A percentile compares a stretch with the other conserved stretches of the same genome.
These are phyloP conservation scores for Salticus scenicus DNA, from an alignment of 2,888 invertebrate genomes.

Conservation along the genomic window DNA sequence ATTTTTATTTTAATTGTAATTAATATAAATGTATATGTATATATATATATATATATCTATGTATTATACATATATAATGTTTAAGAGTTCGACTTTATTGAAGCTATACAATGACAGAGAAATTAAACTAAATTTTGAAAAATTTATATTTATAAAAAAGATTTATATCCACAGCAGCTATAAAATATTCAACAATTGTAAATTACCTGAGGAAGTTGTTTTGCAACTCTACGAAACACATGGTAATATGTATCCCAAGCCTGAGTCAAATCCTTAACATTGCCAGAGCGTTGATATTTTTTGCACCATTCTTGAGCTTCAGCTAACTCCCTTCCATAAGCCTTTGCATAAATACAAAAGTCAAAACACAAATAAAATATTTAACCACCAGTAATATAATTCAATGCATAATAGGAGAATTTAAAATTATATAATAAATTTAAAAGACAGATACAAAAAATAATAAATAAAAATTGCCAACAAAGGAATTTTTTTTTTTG, in stretches of 20 bases:
- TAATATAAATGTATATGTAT: no score
- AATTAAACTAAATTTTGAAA: no score
- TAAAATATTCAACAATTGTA: neutral
- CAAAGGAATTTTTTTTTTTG: no score
- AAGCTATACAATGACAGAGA: no score
- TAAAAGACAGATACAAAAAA: no score
- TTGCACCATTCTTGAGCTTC: conserved; percentile 97
- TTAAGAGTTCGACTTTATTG: no score
- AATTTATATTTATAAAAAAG: neutral
- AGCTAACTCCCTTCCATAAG: conserved; percentile 93
- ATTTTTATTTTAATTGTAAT: no score
- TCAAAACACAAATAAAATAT: neutral
- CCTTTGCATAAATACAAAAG: conserved; percentile 77
- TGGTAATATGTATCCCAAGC: conserved; percentile 99
- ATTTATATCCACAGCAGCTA: no score
- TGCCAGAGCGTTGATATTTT: conserved; percentile 87
- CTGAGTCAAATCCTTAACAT: conserved; percentile 93
- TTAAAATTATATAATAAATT: no score
- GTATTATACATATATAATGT: neutral
- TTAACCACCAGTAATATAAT: no score
- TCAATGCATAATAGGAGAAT: no score
- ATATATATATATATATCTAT: neutral
- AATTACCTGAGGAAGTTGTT: conserved; percentile 86
- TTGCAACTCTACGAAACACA: conserved; percentile 95
- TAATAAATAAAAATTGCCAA: no score